Percentiles rank a stretch among this genome's conserved stretches.
These are phyloP conservation scores for Pagrus major DNA, from an alignment of 2,113 vertebrate genomes.

Conservation along the genomic window DNA sequence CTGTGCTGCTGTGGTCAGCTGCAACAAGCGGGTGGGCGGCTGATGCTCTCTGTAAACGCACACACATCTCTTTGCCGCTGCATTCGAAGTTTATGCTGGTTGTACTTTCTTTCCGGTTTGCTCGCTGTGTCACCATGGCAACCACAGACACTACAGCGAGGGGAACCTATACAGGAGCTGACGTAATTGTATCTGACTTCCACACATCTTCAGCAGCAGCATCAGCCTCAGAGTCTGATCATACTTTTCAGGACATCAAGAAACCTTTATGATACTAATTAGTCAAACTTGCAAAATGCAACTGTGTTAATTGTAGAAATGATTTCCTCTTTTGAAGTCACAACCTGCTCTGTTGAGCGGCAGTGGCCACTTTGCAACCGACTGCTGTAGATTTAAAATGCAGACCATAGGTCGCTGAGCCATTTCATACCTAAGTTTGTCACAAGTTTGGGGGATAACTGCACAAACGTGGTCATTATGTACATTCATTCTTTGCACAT, in stretches of 20 bases:
- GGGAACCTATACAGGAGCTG: background rate
- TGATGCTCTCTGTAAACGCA: background rate
- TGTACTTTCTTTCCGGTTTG: background rate
- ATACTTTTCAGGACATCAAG: background rate
- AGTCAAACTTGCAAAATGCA: background rate
- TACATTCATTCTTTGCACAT: no score
- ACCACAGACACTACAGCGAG: background rate
- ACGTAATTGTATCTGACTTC: background rate
- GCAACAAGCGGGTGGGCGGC: background rate
- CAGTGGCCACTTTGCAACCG: background rate
- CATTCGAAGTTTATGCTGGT: background rate
- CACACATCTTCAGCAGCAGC: background rate
- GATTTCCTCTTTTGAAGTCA: background rate
- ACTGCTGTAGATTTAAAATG: no score
- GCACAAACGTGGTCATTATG: no score
- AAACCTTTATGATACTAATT: background rate
- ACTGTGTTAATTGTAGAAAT: no score
- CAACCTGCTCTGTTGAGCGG: background rate
- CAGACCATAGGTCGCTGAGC: no score
- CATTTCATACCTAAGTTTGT: no score
- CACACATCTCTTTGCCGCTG: background rate
- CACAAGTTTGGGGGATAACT: no score
- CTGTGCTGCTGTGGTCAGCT: background rate
- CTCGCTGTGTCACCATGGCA: background rate
- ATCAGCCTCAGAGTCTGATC: no score